A percentile compares a stretch with the other conserved stretches of the same genome.
Conservation (phyloP, 2,888 invertebrate genomes). For the Danaus chrysippus region DNA sequence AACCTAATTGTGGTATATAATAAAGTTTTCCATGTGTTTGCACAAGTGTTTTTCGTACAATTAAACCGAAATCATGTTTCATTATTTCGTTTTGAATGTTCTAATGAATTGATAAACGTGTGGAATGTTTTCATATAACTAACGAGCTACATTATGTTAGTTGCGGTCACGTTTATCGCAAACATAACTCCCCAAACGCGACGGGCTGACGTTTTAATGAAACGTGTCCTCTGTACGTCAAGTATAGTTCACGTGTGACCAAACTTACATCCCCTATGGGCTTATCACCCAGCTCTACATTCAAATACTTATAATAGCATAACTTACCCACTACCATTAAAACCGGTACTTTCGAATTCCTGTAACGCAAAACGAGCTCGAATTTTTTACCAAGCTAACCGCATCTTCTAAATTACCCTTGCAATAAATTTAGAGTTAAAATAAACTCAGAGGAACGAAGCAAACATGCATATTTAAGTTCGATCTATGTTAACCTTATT, state of each 20-base stretch:
- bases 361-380: not conserved
- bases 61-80: not conserved
- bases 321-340: not conserved
- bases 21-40: slow-evolving; percentile 50
- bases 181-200: slow-evolving; percentile 28
- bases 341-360: not conserved
- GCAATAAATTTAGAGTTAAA: too few relatives aligned
- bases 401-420: too few relatives aligned
- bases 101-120: not conserved
- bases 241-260: slow-evolving; percentile 19
- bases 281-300: not conserved
- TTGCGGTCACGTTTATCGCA: slow-evolving; percentile 32
- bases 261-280: slow-evolving; percentile 22
- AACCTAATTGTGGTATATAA: slow-evolving; percentile 56
- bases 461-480: too few relatives aligned
- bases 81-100: not conserved
- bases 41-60: slow-evolving; percentile 25
- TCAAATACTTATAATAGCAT: slow-evolving; percentile 11
- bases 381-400: not conserved
- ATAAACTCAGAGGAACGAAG: too few relatives aligned
- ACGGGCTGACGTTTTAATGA: slow-evolving; percentile 33
- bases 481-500: too few relatives aligned
- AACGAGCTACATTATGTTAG: slow-evolving; percentile 24
- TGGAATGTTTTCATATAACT: slow-evolving; percentile 11
- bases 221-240: slow-evolving; percentile 32